These are phyloP conservation scores for Takifugu bimaculatus DNA, from an alignment of 2,113 vertebrate species.

Conservation along the genomic window DNA sequence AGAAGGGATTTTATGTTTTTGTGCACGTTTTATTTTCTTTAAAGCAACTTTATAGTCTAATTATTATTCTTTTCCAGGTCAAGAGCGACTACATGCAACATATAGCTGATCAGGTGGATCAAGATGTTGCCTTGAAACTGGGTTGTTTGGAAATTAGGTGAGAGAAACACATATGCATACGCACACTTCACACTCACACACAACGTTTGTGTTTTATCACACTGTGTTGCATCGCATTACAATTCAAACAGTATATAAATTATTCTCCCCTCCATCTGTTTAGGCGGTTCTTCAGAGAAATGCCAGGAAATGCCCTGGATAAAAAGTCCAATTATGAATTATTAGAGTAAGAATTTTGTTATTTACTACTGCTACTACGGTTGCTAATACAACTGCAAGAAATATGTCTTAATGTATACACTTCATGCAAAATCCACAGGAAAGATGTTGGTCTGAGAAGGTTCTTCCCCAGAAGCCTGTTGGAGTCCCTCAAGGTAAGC, in stretches of 20 bases:
- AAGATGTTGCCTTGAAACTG: constrained; percentile 95
- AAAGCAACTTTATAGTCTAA: not conserved
- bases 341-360: constrained; percentile 85
- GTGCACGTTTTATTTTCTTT: not conserved
- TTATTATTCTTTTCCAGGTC: constrained; percentile 75
- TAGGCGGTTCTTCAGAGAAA: constrained; percentile 96
- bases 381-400: not conserved
- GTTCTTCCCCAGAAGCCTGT: constrained; percentile 95
- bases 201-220: not conserved
- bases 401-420: not conserved
- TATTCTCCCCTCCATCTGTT: constrained; percentile 21
- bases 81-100: constrained; percentile 97
- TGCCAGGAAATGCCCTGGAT: constrained; percentile 95
- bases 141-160: constrained; percentile 99
- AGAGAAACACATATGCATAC: constrained; percentile 21
- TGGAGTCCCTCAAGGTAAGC: constrained; percentile 98
- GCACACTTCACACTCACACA: not conserved
- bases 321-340: constrained; percentile 99
- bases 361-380: not conserved
- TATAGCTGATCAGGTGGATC: constrained; percentile 94
- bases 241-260: not conserved
- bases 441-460: constrained; percentile 97
- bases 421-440: constrained; percentile 62
- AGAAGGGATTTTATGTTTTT: not conserved
- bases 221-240: not conserved